A percentile compares a stretch with the other conserved stretches of the same genome.
These are phyloP conservation scores for Turritopsis rubra DNA, from an alignment of 30 jellyfish, hydroid and myxozoan genomes.

Conservation along the genomic window DNA sequence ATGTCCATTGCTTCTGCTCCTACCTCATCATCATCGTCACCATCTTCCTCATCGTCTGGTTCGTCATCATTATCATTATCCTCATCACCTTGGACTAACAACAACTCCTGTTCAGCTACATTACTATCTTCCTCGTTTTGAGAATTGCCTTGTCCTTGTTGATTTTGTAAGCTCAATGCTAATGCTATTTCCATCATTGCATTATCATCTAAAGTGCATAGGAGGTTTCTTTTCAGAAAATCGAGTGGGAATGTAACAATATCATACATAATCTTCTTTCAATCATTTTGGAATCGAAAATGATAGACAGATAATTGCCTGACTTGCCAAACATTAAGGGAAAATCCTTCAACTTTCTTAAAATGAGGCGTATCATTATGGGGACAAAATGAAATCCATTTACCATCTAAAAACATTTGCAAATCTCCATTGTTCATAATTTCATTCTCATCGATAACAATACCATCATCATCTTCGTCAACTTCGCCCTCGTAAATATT, in stretches of 20 bases:
- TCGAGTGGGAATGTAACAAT: too few relatives aligned
- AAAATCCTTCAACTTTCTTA: too few relatives aligned
- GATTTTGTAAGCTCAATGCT: conserved; percentile 85
- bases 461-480: conserved; percentile 43
- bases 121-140: background rate
- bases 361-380: too few relatives aligned
- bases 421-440: conserved; percentile 43
- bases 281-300: background rate
- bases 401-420: conserved; percentile 33
- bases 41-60: conserved; percentile 1
- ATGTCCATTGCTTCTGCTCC: background rate
- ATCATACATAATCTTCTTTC: too few relatives aligned
- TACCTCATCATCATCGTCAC: background rate
- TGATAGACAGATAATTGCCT: too few relatives aligned
- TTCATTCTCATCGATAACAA: conserved; percentile 46
- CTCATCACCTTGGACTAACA: conserved; percentile 35
- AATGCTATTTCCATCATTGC: conserved; percentile 91
- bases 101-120: background rate
- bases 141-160: conserved; percentile 39
- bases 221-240: background rate
- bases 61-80: conserved; percentile 52
- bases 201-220: conserved; percentile 55
- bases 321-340: too few relatives aligned
- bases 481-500: conserved; percentile 16
- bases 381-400: too few relatives aligned